Evolutionary conservation across 2,888 invertebrate species (phyloP), one percentile per base, ranked within the genome.

Genomic region (Dynastes hyllus): DNA sequence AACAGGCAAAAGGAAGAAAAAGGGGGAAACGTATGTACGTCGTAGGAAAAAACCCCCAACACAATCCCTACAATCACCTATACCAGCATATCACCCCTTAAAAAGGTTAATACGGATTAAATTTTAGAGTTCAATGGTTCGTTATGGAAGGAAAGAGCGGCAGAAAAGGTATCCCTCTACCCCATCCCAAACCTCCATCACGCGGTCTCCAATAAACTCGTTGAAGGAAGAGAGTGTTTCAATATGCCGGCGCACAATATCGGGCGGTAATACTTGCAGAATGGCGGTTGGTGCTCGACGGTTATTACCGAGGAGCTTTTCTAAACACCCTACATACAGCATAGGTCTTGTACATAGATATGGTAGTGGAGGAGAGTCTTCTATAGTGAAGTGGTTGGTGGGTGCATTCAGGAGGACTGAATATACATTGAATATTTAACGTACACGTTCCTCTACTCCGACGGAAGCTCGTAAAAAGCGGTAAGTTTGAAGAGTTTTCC

Each of bases 81-180:
- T 5, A 22, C 51, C 16, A 11, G 51, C 45, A 45, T 22, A 45
- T 45, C 69, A 69, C 29, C 69, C 27, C 51, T n/a, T n/a, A n/a
- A n/a, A n/a, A n/a, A n/a, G n/a, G n/a, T n/a, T n/a, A n/a, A n/a
- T n/a, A n/a, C n/a, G 73, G 73, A 73, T 73, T 73, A 73, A 78
- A 78, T 71, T 78, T 78, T 66, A 66, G 78, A 65, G 78, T 71
- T 71, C 78, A 70, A 55, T 71, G 78, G 73, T 78, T 78, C 78
- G 78, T 78, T 78, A 78, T 37, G 16, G 73, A 6, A 37, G 73
- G 58, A 45, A 73, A 40, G 40, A 73, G 61, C 53, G 73, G 37
- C 37, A n/a, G 53, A 40, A 40, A 22, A 61, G 32, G 55, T 71
- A 53, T 32, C 32, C 37, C 5, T 55, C 13, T 8, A n/a, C 69